Evolutionary conservation across 30 jellyfish, hydroid and myxozoan genomes (phyloP), one percentile per base, ranked within the genome.

Genomic region (Aurelia coerulea): DNA sequence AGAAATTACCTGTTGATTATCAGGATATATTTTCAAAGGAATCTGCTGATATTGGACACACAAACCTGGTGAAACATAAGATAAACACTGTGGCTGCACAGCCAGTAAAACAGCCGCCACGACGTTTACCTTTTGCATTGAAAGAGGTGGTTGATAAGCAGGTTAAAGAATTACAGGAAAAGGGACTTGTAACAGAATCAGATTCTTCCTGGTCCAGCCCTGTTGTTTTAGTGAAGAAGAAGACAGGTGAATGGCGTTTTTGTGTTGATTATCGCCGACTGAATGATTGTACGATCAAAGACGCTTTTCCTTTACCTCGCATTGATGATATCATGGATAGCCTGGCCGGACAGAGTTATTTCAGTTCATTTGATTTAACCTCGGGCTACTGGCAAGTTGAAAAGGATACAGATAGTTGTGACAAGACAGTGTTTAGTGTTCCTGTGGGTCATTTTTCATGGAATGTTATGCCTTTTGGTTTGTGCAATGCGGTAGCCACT

Each of bases 301-400:
- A 65, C 18, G 46, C 35, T n/a, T 65, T 65, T 65, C 76, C 76
- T 32, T 18, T 65, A 10, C 76, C 76, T 65, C 14, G 13, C 13
- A 65, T 32, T 65, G 76, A 65, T 23, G 46, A 65, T 14, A 32
- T 65, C 14, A n/a, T 18, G 76, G 18, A 19, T 23, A n/a, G 46
- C 18, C 13, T 65, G 13, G 23, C 13, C 14, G 76, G 76, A 32
- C 46, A 19, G 46, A 65, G 18, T 10, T 65, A 65, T 65, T 65
- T 65, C 23, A n/a, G 46, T n/a, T 10, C 76, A 14, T 23, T 65
- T 65, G 76, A 65, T 65, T 65, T 65, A 18, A 32, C 76, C 13
- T n/a, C 46, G 13, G 76, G 76, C 13, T 65, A 65, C 76, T 65
- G 76, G 76, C 76, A 65, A 23, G 46, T 65, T 65, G 76, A 65